A percentile compares a stretch with the other conserved stretches of the same genome.
phyloP scores from a whole-genome alignment of 2,797 vertebrate genomes.

The Falco novaeseelandiae region DNA sequence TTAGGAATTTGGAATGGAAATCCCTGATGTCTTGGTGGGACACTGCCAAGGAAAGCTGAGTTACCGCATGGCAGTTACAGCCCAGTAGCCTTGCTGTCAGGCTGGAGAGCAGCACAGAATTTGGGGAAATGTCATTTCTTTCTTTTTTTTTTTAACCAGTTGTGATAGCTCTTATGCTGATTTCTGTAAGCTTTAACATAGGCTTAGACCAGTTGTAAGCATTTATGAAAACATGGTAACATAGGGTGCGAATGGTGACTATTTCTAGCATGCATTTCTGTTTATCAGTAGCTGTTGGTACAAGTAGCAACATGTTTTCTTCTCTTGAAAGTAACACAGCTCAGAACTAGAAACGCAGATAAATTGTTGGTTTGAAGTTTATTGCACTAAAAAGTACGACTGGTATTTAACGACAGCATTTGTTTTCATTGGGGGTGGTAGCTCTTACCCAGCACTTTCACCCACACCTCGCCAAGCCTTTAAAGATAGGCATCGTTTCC shows the following conservation, averaged over 20 bases:
- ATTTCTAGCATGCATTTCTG: background rate
- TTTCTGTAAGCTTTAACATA: background rate
- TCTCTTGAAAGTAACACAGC: background rate
- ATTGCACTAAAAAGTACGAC: background rate
- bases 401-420: background rate
- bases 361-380: background rate
- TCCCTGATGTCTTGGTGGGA: background rate
- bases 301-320: background rate
- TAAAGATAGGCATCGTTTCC: background rate
- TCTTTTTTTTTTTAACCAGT: background rate
- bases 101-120: background rate
- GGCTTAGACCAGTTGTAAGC: background rate
- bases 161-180: background rate
- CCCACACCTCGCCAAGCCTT: background rate
- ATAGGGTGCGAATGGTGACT: background rate
- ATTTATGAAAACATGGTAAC: background rate
- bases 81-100: too few relatives aligned
- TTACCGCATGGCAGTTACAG: background rate
- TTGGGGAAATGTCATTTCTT: background rate
- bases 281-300: background rate
- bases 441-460: background rate
- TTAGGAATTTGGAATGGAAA: background rate
- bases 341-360: background rate
- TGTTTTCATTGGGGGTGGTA: background rate
- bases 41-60: background rate